These are phyloP conservation scores for Catalaphyllia jardinei DNA, from an alignment of 64 coral and sea anemone genomes.

Conservation along the genomic window DNA sequence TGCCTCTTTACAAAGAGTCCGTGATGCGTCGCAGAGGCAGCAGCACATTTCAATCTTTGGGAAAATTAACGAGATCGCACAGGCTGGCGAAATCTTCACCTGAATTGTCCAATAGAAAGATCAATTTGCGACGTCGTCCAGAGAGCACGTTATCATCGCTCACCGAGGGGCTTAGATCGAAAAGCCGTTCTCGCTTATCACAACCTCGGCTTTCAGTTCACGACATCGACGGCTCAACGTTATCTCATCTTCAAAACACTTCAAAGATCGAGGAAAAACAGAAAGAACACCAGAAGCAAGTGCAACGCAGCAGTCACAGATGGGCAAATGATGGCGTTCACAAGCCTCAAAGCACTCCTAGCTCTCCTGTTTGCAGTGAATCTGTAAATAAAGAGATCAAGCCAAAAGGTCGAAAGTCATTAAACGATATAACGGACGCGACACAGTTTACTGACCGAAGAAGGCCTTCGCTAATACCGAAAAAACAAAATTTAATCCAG, in stretches of 20 bases:
- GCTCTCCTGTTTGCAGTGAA: constrained; percentile 44
- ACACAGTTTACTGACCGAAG: constrained; percentile 12
- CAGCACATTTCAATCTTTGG: constrained; percentile 2
- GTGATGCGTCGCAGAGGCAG: not conserved
- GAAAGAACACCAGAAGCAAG: not conserved
- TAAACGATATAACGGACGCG: constrained; percentile 47
- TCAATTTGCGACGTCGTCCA: constrained; percentile 29
- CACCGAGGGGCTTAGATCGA: not conserved
- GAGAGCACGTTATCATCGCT: not conserved
- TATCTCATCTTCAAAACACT: not conserved
- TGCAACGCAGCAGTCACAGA: not conserved
- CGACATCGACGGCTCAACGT: constrained; percentile 24
- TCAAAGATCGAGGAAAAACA: not conserved
- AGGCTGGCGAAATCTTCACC: constrained; percentile 57
- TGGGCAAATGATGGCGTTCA: not conserved
- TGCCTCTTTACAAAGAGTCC: not conserved
- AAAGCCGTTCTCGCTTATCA: not conserved
- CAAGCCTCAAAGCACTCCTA: constrained; percentile 22
- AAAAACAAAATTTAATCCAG: constrained; percentile 21
- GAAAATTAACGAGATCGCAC: constrained; percentile 45
- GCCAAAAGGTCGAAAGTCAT: constrained; percentile 43
- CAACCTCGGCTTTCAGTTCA: constrained; percentile 13
- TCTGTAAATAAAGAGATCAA: constrained; percentile 24
- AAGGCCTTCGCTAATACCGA: constrained; percentile 16
- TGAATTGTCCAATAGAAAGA: constrained; percentile 29